Evolutionary conservation across 2,888 invertebrate genomes (phyloP).

Genomic region (Unio delphinus): DNA sequence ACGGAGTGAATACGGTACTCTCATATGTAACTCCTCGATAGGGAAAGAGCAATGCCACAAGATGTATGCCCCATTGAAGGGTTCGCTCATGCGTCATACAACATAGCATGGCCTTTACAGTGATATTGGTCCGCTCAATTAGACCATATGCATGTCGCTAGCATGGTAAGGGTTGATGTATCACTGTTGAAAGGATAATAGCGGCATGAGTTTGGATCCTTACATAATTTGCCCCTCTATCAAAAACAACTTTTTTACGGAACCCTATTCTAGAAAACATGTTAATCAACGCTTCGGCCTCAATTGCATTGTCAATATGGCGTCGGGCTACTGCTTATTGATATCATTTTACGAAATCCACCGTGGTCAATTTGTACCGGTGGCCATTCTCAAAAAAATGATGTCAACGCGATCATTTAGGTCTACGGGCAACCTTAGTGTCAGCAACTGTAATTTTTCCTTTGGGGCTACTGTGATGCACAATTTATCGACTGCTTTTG

Average conservation of each 20-base stretch:
- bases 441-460: background rate
- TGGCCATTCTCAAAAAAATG: background rate
- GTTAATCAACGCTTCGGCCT: conserved; percentile 2
- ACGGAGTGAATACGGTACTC: conserved; percentile 23
- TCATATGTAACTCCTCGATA: conserved; percentile 28
- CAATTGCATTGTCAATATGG: background rate
- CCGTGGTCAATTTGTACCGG: background rate
- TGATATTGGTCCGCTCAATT: conserved; percentile 35
- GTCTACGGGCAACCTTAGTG: background rate
- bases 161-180: background rate
- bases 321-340: background rate
- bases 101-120: conserved; percentile 30
- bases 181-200: background rate
- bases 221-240: background rate
- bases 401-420: background rate
- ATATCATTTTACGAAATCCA: background rate
- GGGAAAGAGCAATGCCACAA: conserved; percentile 26
- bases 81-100: conserved; percentile 21
- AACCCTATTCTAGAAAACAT: conserved; percentile 5
- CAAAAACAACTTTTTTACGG: background rate
- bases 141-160: conserved; percentile 16
- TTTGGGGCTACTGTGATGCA: too few species aligned
- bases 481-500: background rate
- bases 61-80: conserved; percentile 33
- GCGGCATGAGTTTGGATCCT: background rate